A percentile compares a stretch with the other conserved stretches of the same genome.
Evolutionary conservation across 2,797 vertebrate genomes (phyloP).

Genomic region (Aldrovandia affinis): DNA sequence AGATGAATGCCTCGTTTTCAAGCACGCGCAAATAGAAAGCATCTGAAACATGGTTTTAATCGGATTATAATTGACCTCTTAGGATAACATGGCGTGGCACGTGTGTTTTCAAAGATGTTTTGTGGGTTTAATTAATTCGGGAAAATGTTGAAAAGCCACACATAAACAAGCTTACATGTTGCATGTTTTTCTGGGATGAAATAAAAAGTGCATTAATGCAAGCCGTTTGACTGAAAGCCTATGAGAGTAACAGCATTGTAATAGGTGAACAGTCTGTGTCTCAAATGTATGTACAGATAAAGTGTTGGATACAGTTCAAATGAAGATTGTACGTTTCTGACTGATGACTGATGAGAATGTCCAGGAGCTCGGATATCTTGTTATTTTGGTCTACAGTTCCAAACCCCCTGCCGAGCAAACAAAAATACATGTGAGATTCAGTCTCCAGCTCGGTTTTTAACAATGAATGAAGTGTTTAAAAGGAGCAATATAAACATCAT

Average conservation of each 20-base stretch:
- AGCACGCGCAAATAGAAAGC: constrained; percentile 54
- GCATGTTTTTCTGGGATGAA: not conserved
- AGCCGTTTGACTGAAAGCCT: not conserved
- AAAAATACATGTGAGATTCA: not conserved
- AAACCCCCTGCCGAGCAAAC: not conserved
- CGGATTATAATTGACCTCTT: constrained; percentile 7
- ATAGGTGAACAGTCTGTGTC: not conserved
- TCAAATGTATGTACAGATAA: not conserved
- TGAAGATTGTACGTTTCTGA: not conserved
- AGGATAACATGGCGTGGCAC: not conserved
- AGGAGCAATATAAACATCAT: constrained; percentile 34
- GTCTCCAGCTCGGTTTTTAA: constrained; percentile 47
- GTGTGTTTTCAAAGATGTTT: not conserved
- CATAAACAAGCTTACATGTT: not conserved
- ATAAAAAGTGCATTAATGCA: not conserved
- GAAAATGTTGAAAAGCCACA: not conserved
- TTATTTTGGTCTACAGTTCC: not conserved
- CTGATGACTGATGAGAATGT: not conserved
- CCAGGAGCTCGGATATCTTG: not conserved
- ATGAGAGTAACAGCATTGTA: not conserved
- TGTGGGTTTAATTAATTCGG: not conserved
- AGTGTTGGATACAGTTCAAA: not conserved
- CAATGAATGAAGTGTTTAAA: constrained; percentile 34
- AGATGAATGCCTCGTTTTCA: constrained; percentile 58
- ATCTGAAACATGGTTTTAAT: not conserved